Evolutionary conservation across 2,797 vertebrate species (phyloP), one percentile per base, ranked within the genome.

Genomic region (Coregonus sp.): DNA sequence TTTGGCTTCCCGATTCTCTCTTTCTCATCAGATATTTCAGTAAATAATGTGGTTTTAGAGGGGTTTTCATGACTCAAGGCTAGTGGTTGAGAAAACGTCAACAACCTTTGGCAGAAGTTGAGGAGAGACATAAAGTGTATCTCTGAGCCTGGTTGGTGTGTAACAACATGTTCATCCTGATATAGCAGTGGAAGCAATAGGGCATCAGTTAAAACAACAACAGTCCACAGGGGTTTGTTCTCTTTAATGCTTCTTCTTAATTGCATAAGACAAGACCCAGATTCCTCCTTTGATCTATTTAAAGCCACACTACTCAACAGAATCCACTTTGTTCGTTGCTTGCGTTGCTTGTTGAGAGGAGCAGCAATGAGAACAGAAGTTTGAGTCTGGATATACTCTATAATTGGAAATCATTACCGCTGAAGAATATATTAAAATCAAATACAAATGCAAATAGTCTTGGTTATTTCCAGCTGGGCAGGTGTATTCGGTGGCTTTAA

Each of bases 201-300:
- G 91, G 89, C 89, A 90, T 90, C 91, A 88, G 92, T 91, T 90
- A 87, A 67, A 81, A 91, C 92, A 93, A 93, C 89, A 92, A 92
- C 90, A 92, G 89, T 90, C 92, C 88, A 89, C 90, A 91, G 91
- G 90, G 89, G 89, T 92, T 94, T 93, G 91, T 91, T 93, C 91
- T 92, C 93, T 92, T 93, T 94, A 95, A 94, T 93, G 91, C 88
- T 82, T 88, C 89, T 88, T 86, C 90, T 92, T 94, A 93, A 94
- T 94, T 94, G 92, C 90, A 88, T 87, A 94, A 94, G 93, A 94
- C 92, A 93, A 63, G 91, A 85, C 90, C 90, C 90, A 93, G 88
- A 93, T 93, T 93, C 87, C 83, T 73, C 83, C 90, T 94, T 94
- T 94, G 91, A 94, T 94, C 92, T 94, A 89, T 92, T 89, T 91